phyloP scores from a whole-genome alignment of 2,888 invertebrate genomes.

The Phyllotreta striolata region DNA sequence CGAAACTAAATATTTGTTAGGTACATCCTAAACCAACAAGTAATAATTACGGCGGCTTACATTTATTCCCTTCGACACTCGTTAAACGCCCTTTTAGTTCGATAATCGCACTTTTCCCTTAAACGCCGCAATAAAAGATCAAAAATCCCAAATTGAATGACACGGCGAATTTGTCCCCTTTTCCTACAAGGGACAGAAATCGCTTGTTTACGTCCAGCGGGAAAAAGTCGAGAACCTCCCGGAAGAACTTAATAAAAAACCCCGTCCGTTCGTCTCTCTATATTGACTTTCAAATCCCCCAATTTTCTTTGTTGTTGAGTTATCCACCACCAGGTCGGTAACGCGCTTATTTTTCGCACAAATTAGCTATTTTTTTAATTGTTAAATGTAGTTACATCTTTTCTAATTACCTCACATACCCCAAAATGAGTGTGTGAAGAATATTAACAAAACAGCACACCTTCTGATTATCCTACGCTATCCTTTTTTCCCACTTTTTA shows the following conservation, averaged over 20 bases:
- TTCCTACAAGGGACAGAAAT: neutral
- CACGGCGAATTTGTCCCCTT: conserved; percentile 6
- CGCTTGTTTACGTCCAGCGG: conserved; percentile 14
- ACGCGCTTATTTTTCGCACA: neutral
- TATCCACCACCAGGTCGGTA: conserved; percentile 11
- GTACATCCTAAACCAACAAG: too few relatives aligned
- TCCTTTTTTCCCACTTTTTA: too few relatives aligned
- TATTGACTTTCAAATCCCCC: conserved; percentile 19
- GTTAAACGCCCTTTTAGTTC: too few relatives aligned
- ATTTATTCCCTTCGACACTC: too few relatives aligned
- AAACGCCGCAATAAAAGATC: neutral
- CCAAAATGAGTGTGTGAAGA: too few relatives aligned
- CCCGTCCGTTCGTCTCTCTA: conserved; percentile 7
- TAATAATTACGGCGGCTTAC: too few relatives aligned
- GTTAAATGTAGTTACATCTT: too few relatives aligned
- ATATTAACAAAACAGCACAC: too few relatives aligned
- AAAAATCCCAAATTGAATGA: conserved; percentile 11
- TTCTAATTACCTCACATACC: too few relatives aligned
- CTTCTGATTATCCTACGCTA: too few relatives aligned
- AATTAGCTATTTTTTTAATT: too few relatives aligned
- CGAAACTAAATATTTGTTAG: too few relatives aligned
- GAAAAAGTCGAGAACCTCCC: conserved; percentile 8
- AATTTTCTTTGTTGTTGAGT: conserved; percentile 23
- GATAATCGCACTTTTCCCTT: neutral
- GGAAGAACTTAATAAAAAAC: conserved; percentile 20